Base-by-base conservation (phyloP, 2,888 invertebrate species). In the Apoderus coryli region DNA sequence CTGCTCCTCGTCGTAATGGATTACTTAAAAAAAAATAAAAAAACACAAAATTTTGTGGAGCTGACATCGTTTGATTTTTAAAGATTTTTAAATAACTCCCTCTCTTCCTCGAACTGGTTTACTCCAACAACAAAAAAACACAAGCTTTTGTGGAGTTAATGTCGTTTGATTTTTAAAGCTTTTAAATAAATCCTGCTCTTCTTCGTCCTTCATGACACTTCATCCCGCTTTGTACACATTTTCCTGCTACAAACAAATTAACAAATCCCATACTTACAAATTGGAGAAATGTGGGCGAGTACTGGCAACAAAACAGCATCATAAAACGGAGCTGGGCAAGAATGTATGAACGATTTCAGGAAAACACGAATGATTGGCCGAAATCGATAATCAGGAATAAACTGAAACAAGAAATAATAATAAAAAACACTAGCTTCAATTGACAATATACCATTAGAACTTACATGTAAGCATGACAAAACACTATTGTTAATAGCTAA, bases 341-440 rank as follows among this genome's bases (percentile, higher is more conserved):
- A 77, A 52, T 75, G 75, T 42, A 90, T 71, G 47, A 86, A 82
- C 11, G 86, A 80, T 50, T 84, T 85, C 45, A 90, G 63, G 52
- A 89, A 88, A 19, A 77, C 76, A 26, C 89, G 68, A 41, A 88
- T 76, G 26, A 90, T 70, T 3, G 79, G 77, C 32, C 86, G 68
- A 48, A 90, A 60, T 59, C 86, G 72, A 60, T 82, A 79, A 57
- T 90, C 89, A 22, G 90, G 88, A 51, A 90, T 69, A 37, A 63
- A 64, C 59, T 75, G 60, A 34, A 65, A 53, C 35, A 48, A 36
- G 58, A 59, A 40, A 37, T 13, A 32, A n/a, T n/a, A n/a, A n/a
- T n/a, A n/a, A n/a, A n/a, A 31, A 27, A 24, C 10, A 22, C 2
- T n/a, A 25, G n/a, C 4, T 22, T n/a, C 23, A 16, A 28, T 22